Evolutionary conservation across 37 sponge, comb jelly and placozoan genomes (phyloP).

Genomic region (Halichondria panicea): DNA sequence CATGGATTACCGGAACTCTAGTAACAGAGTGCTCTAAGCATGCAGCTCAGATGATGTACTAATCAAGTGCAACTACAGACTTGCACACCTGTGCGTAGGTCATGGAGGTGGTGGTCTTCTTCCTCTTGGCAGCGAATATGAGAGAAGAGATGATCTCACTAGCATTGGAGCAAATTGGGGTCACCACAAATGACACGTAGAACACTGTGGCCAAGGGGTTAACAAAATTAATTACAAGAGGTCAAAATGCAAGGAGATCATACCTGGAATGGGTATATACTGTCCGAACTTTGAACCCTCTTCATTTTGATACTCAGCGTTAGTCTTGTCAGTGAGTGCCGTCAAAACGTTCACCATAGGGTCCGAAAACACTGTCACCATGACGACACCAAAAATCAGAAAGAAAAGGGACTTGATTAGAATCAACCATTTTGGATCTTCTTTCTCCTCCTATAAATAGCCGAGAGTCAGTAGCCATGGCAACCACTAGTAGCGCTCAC

Average conservation of each 20-base stretch:
- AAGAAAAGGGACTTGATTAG: slow-evolving; percentile 56
- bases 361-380: slow-evolving; percentile 88
- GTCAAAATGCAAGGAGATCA: not conserved
- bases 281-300: slow-evolving; percentile 18
- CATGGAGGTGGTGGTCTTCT: slow-evolving; percentile 70
- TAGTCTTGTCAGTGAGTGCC: slow-evolving; percentile 55
- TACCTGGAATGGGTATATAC: slow-evolving; percentile 73
- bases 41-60: too few relatives aligned
- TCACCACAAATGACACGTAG: slow-evolving; percentile 91
- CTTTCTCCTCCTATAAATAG: slow-evolving; percentile 5
- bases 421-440: slow-evolving; percentile 76
- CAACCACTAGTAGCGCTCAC: not conserved
- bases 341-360: slow-evolving; percentile 86
- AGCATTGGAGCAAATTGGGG: slow-evolving; percentile 93
- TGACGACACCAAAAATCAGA: slow-evolving; percentile 65
- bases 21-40: too few relatives aligned
- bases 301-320: slow-evolving; percentile 20
- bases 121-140: slow-evolving; percentile 88
- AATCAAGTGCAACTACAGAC: too few relatives aligned
- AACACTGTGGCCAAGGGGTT: slow-evolving; percentile 62
- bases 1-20: too few relatives aligned
- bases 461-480: not conserved
- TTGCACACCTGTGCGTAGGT: slow-evolving; percentile 90
- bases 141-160: slow-evolving; percentile 93
- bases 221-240: not conserved